Percentiles rank a stretch among this genome's conserved stretches.
Conservation (phyloP, 2,888 invertebrate genomes). For the Parochlus steinenii region DNA sequence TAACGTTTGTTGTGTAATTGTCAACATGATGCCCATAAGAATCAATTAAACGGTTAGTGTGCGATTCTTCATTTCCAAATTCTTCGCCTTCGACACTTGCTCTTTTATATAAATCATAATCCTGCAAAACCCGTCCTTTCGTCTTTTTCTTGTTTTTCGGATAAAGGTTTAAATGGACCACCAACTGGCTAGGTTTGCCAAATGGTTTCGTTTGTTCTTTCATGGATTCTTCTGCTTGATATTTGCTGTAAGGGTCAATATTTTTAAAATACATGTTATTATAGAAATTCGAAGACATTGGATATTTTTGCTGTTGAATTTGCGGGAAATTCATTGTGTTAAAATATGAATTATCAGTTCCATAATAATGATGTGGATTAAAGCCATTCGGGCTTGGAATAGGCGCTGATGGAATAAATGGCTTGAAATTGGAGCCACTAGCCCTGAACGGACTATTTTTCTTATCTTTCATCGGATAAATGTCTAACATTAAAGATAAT, state of each 20-base stretch:
- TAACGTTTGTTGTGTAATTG: no score
- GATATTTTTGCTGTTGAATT: conserved; percentile 14
- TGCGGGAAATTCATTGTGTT: conserved; percentile 16
- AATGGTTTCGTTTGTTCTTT: conserved; percentile 16
- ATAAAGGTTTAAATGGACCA: conserved; percentile 48
- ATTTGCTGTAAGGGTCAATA: conserved; percentile 13
- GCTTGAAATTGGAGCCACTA: background rate
- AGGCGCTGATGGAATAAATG: no score
- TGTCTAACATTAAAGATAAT: conserved; percentile 47
- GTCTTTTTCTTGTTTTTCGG: conserved; percentile 33
- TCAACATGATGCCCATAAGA: no score
- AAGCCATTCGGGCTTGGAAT: conserved; percentile 2
- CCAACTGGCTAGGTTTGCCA: conserved; percentile 36
- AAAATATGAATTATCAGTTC: conserved; percentile 15
- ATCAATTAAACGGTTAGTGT: no score
- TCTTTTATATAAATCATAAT: conserved; percentile 20
- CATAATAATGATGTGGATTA: conserved; percentile 1
- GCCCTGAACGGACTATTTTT: background rate
- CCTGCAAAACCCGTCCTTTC: conserved; percentile 25
- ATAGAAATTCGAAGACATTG: no score
- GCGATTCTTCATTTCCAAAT: no score
- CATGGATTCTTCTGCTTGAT: background rate
- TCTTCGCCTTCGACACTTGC: no score
- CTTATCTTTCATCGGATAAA: conserved; percentile 38
- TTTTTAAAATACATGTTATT: conserved; percentile 18